Percentiles rank a stretch among this genome's conserved stretches.
These are phyloP conservation scores for Polyommatus iphigenia DNA, from an alignment of 2,888 invertebrate species.

Conservation along the genomic window DNA sequence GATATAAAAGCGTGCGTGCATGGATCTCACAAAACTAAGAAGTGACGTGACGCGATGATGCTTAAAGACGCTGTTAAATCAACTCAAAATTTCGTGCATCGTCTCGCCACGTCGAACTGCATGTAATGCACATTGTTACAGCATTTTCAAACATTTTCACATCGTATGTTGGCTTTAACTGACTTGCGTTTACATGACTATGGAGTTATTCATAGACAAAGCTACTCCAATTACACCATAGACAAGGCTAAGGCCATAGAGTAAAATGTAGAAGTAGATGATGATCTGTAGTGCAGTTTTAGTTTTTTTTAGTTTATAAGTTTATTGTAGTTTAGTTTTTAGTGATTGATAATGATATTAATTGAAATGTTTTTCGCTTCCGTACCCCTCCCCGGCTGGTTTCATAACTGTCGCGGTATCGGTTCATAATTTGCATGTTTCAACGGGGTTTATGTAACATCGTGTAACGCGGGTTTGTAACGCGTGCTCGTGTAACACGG, in stretches of 20 bases:
- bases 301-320: neutral
- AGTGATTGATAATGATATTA: slow-evolving; percentile 32
- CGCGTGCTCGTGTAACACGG: slow-evolving; percentile 35
- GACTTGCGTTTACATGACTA: neutral
- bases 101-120: neutral
- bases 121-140: neutral
- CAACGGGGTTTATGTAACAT: slow-evolving; percentile 39
- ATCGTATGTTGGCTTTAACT: neutral
- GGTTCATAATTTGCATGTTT: slow-evolving; percentile 47
- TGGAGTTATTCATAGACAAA: neutral
- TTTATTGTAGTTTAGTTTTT: neutral
- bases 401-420: slow-evolving; percentile 63
- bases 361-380: slow-evolving; percentile 43
- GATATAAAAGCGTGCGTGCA: neutral
- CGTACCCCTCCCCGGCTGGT: slow-evolving; percentile 61
- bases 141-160: neutral
- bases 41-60: neutral
- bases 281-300: slow-evolving; percentile 13
- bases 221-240: neutral
- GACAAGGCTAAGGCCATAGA: neutral
- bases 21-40: neutral
- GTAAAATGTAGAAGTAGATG: slow-evolving; percentile 2
- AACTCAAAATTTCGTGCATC: neutral
- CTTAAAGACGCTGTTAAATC: neutral
- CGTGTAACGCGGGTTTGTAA: slow-evolving; percentile 40